These are phyloP conservation scores for Apotomis capreana DNA, from an alignment of 2,888 invertebrate genomes.

Conservation along the genomic window DNA sequence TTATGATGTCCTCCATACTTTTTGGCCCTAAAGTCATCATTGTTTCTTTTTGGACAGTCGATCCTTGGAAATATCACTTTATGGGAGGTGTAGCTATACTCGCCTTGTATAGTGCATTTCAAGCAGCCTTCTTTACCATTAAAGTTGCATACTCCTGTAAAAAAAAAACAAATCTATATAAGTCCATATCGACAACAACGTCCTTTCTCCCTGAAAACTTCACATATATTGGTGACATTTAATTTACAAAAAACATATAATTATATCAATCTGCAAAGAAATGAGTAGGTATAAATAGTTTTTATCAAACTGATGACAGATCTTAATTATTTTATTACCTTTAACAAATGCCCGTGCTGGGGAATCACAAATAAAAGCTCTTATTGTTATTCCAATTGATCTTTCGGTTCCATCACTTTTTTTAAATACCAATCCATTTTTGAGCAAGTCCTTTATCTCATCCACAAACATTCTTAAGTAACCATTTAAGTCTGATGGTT, in stretches of 20 bases:
- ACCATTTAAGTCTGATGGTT: constrained; percentile 29
- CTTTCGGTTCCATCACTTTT: too few species aligned
- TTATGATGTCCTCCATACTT: constrained; percentile 29
- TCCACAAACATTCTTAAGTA: constrained; percentile 34
- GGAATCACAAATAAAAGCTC: constrained; percentile 42
- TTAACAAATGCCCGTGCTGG: constrained; percentile 45
- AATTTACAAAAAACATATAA: background rate
- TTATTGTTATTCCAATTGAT: background rate
- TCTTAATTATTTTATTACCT: constrained; percentile 23
- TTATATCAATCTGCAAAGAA: background rate
- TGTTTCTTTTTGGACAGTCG: constrained; percentile 37
- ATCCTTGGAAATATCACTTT: constrained; percentile 16
- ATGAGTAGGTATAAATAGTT: background rate
- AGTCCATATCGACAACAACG: background rate
- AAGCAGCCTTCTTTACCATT: constrained; percentile 44
- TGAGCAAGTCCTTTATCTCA: constrained; percentile 27
- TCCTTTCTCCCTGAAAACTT: background rate
- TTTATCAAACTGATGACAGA: too few species aligned
- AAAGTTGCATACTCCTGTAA: constrained; percentile 41
- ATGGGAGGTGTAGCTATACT: constrained; percentile 38
- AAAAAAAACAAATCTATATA: constrained; percentile 2
- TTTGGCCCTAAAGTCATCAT: constrained; percentile 42
- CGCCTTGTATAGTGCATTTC: constrained; percentile 42
- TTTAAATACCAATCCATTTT: constrained; percentile 4
- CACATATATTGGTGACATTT: constrained; percentile 1